Evolutionary conservation across 2,888 invertebrate genomes (phyloP).

Genomic region (Digitonthophagus gazella): DNA sequence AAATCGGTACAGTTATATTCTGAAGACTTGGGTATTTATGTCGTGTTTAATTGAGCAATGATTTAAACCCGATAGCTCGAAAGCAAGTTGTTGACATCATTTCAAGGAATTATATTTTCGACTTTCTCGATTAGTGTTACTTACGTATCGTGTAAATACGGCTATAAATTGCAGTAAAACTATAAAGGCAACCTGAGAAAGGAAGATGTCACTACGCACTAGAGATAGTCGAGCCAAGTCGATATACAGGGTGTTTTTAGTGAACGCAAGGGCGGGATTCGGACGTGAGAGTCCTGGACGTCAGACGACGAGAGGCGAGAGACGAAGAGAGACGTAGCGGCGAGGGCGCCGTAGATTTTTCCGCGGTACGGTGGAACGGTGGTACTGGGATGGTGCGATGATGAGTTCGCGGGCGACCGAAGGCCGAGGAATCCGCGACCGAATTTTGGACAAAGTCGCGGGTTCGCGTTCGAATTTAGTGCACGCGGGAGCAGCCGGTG

Average conservation of each 20-base stretch:
- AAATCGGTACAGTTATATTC: too few relatives aligned
- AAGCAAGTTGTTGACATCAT: background rate
- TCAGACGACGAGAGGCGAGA: background rate
- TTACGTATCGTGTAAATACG: background rate
- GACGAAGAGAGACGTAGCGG: slow-evolving; percentile 17
- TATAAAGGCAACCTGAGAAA: background rate
- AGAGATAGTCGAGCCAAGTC: background rate
- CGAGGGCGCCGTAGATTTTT: too few relatives aligned
- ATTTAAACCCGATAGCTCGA: background rate
- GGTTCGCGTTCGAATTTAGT: background rate
- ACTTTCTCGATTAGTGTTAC: background rate
- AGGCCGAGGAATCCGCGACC: background rate
- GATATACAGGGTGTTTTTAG: background rate
- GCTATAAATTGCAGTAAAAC: background rate
- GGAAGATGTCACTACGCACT: background rate
- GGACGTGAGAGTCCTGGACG: background rate
- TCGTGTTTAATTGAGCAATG: background rate
- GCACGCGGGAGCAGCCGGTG: background rate
- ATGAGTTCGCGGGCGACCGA: slow-evolving; percentile 24
- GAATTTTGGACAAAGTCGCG: background rate
- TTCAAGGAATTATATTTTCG: background rate
- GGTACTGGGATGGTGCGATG: slow-evolving; percentile 25
- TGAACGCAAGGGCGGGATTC: background rate
- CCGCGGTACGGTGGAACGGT: slow-evolving; percentile 28
- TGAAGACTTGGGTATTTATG: background rate